These are phyloP conservation scores for Drosophila maculinotata DNA, from an alignment of 2,888 invertebrate genomes.

Conservation along the genomic window DNA sequence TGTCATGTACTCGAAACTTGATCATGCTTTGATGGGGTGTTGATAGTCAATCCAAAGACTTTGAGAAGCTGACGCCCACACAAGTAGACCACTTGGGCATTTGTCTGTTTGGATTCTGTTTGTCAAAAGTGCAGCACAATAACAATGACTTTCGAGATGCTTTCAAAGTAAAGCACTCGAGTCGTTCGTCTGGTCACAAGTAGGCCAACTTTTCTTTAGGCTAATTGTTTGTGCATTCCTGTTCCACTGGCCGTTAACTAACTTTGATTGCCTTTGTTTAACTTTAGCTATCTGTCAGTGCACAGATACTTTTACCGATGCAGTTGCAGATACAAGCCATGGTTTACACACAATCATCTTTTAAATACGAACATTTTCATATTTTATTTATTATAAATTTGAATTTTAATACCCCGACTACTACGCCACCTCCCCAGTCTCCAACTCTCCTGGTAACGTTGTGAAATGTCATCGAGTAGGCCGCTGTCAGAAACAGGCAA, in stretches of 20 bases:
- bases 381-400: slow-evolving; percentile 28
- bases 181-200: slow-evolving; percentile 13
- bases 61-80: slow-evolving; percentile 1
- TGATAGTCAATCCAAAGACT: not conserved
- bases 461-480: slow-evolving; percentile 11
- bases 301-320: not conserved
- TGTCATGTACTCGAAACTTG: slow-evolving; percentile 1
- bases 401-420: slow-evolving; percentile 18
- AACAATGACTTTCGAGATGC: slow-evolving; percentile 27
- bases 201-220: slow-evolving; percentile 27
- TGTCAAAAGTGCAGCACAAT: slow-evolving; percentile 16
- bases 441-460: not conserved
- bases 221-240: slow-evolving; percentile 53
- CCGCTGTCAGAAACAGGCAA: slow-evolving; percentile 55
- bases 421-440: not conserved
- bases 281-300: not conserved
- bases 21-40: not conserved
- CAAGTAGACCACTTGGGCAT: not conserved
- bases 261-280: not conserved
- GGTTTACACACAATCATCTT: slow-evolving; percentile 3
- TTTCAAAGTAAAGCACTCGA: not conserved
- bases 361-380: slow-evolving; percentile 15
- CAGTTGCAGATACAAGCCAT: not conserved
- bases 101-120: not conserved
- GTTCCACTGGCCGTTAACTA: not conserved